Base-by-base conservation (phyloP, 2,888 invertebrate genomes). In the Caenorhabditis drosophilae region DNA sequence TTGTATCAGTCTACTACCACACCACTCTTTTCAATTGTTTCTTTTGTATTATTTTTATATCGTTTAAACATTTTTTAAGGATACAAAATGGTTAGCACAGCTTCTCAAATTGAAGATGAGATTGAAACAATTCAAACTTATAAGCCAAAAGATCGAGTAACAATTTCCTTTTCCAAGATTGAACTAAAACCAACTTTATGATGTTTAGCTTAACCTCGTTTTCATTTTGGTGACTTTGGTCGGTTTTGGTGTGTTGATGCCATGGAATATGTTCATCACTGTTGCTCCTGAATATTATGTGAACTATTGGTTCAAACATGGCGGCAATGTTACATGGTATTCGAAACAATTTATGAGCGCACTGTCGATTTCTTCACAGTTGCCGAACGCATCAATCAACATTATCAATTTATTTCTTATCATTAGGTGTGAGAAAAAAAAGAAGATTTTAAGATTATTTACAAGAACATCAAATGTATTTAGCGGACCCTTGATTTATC, bases 201-300 rank as follows among this genome's bases (percentile, higher is more conserved):
- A n/a, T n/a, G n/a, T n/a, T n/a, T n/a, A 47, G 45, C 49, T 26
- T 45, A 61, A 67, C 26, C 27, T 67, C 1, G 92, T 97, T 47
- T 93, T 91, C 85, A 85, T 92, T 50, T 93, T 93, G 55, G 88
- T 97, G 84, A 76, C 95, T 74, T 87, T 96, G 45, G 95, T 96
- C 85, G 97, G 97, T 4, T 88, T 98, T 70, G 97, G 95, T 38
- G 90, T 91, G 0, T 88, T 91, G 60, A 93, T 93, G 87, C 93
- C 96, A 15, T 97, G 97, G 97, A 97, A 97, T 86, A 95, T 96
- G 93, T 96, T 97, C 85, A 95, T 97, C 84, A 97, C 92, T 62
- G 76, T 80, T 44, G 73, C 75, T 20, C 69, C 63, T 7, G 59
- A 64, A 81, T 84, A 79, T 56, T 97, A 95, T 86, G 89, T 89